Evolutionary conservation across 1,140 invertebrate species (phyloP), one percentile per base, ranked within the genome.

Genomic region (Eueides isabella): DNA sequence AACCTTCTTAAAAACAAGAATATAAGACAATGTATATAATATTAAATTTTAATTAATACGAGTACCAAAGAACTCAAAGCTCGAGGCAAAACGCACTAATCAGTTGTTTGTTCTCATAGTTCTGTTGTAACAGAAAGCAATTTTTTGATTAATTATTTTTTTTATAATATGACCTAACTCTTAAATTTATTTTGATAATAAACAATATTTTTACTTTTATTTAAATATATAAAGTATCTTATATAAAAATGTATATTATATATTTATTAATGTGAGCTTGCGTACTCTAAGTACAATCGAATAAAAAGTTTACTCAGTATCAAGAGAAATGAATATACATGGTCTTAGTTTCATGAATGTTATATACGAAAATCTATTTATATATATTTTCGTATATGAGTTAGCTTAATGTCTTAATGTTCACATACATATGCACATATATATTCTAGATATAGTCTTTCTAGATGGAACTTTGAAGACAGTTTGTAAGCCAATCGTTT

Each of bases 401-500:
- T n/a, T n/a, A 55, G 23, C 3, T 55, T 26, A 26, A 23, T n/a
- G 19, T 55, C 23, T 23, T 23, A 44, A 19, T 44, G n/a, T 55
- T 26, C 23, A 14, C 41, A n/a, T 44, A 7, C 16, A 67, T 48
- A 41, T 48, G 48, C 38, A 66, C 12, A 16, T 12, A 41, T 66
- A 66, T 66, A 14, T 26, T 14, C 33, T 28, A 48, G 6, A 55
- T 23, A 26, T 55, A 12, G 48, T 26, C 48, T 55, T 55, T n/a
- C 28, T 44, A 35, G 64, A 48, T 67, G 26, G 26, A 29, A 67
- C 38, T 67, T 67, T 44, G 65, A 67, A 44, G 65, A 44, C 65
- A 67, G 41, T 41, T 44, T 67, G 38, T 67, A 28, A 29, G 65
- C 38, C 65, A 33, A 67, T 41, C 65, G 65, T 41, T 67, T 41